Evolutionary conservation across 2,888 invertebrate genomes (phyloP).

Genomic region (Erebia palarica): DNA sequence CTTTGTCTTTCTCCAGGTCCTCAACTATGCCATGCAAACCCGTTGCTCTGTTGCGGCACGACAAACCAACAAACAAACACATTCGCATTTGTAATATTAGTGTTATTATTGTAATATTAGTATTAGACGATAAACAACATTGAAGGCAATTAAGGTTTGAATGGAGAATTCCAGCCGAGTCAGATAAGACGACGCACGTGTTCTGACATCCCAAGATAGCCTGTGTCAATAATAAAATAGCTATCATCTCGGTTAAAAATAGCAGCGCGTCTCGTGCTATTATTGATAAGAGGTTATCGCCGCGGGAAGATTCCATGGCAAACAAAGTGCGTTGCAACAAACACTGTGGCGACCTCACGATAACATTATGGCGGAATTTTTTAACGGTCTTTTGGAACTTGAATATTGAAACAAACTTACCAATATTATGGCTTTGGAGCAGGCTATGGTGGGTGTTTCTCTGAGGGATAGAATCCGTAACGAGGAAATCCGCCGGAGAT

Average conservation of each 20-base stretch:
- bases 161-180: constrained; percentile 52
- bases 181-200: constrained; percentile 50
- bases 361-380: constrained; percentile 26
- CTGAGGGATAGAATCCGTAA: too few relatives aligned
- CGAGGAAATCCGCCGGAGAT: too few relatives aligned
- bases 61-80: too few relatives aligned
- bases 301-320: constrained; percentile 79
- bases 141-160: constrained; percentile 37
- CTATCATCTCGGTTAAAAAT: constrained; percentile 47
- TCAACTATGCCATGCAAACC: too few relatives aligned
- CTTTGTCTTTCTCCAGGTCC: too few relatives aligned
- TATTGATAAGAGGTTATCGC: constrained; percentile 69
- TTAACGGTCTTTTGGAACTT: neutral
- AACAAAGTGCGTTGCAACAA: constrained; percentile 57
- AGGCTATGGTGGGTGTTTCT: too few relatives aligned
- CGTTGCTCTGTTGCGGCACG: too few relatives aligned
- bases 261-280: constrained; percentile 63
- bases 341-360: constrained; percentile 31
- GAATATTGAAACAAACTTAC: too few relatives aligned
- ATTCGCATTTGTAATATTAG: neutral
- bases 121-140: constrained; percentile 1
- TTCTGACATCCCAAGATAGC: constrained; percentile 46
- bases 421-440: too few relatives aligned
- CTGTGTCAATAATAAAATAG: constrained; percentile 45
- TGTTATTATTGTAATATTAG: too few relatives aligned